Evolutionary conservation across 1,140 invertebrate genomes (phyloP), one percentile per base, ranked within the genome.

Genomic region (Drosophila repletoides): DNA sequence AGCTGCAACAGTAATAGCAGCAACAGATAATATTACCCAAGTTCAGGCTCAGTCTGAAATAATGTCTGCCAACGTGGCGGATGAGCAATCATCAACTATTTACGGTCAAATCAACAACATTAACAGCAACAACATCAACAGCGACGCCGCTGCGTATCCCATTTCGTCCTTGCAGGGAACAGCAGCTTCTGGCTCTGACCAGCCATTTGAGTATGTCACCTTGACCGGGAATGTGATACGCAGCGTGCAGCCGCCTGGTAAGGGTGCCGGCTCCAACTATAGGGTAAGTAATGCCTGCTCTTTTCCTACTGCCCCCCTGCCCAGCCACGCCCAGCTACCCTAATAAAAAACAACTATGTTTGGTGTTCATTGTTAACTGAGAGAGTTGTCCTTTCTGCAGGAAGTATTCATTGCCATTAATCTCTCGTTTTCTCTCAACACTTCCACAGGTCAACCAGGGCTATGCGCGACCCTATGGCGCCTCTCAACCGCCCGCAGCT

Each of bases 161-260:
- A 7, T 49, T 48, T 55, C 63, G 53, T 17, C n/a, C 9, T 21
- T 29, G 61, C 61, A 46, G 60, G 5, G 49, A 28, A 34, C 36
- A 38, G 43, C 36, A 3, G 14, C 26, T 12, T 24, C 26, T 43
- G 34, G n/a, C 3, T 5, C 40, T 1, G 68, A 89, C 51, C 79
- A 86, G 64, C 81, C 87, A 15, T 89, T 89, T 19, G 74, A 88
- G 53, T 90, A 90, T 61, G 86, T 89, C 19, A 90, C 89, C 40
- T 60, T 90, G 22, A 84, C 88, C 33, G 89, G 89, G 33, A 89
- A 80, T 49, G 87, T 90, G 29, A 90, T 90, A 45, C 84, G 88
- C 48, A 90, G 89, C 46, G 89, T 90, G 48, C 77, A 88, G 64
- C 75, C 89, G 34, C 89, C 89, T 28, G 88, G 89, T 63, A 90